Evolutionary conservation across 2,888 invertebrate species (phyloP).

Genomic region (Meiosimyza platycephala): DNA sequence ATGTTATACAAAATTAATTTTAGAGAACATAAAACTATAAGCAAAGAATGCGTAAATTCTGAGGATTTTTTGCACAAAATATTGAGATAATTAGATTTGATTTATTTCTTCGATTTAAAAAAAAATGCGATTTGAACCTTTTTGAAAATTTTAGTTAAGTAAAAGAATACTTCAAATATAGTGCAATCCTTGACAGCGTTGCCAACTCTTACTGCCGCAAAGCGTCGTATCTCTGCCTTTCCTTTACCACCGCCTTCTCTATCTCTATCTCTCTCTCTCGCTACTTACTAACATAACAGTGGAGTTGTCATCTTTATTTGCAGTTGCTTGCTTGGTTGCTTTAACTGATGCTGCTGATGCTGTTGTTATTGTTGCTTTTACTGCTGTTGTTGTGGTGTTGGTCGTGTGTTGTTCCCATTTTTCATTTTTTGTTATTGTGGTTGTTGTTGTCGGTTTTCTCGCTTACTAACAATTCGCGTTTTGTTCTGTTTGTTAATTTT

Average conservation of each 20-base stretch:
- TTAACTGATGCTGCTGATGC: not conserved
- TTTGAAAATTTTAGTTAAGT: too few relatives aligned
- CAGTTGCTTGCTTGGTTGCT: not conserved
- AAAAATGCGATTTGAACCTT: too few relatives aligned
- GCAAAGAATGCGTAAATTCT: too few relatives aligned
- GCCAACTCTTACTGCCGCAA: not conserved
- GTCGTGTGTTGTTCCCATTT: constrained; percentile 1
- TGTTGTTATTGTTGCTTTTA: not conserved
- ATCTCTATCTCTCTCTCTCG: not conserved
- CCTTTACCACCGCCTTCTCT: not conserved
- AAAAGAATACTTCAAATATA: too few relatives aligned
- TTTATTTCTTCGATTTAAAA: too few relatives aligned
- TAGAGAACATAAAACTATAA: too few relatives aligned
- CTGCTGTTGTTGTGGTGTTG: constrained; percentile 1
- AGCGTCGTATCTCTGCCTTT: not conserved
- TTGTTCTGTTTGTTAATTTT: not conserved
- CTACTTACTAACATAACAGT: not conserved
- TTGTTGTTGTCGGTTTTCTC: not conserved
- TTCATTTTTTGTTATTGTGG: not conserved
- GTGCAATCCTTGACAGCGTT: too few relatives aligned
- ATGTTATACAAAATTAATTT: too few relatives aligned
- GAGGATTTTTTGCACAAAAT: too few relatives aligned
- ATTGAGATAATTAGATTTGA: too few relatives aligned
- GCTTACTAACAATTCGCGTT: not conserved
- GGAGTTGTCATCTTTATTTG: constrained; percentile 15